A percentile compares a stretch with the other conserved stretches of the same genome.
Conservation (phyloP, 1,140 invertebrate species). For the Rhyzopertha dominica region DNA sequence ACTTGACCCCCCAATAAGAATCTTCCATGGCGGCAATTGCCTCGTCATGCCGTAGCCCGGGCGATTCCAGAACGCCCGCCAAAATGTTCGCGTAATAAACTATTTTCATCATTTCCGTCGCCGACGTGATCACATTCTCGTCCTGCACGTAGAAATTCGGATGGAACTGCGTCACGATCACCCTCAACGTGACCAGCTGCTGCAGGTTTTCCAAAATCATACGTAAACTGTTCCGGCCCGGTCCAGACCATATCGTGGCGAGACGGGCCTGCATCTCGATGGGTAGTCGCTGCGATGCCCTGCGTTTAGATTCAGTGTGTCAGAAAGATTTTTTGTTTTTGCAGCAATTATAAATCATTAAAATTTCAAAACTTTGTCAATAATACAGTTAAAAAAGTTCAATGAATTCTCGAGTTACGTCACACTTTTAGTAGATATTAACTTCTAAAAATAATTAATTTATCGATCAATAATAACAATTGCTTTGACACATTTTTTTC, state of each 20-base stretch:
- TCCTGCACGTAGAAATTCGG: slow-evolving; percentile 76
- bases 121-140: slow-evolving; percentile 70
- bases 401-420: too few relatives aligned
- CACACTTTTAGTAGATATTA: too few relatives aligned
- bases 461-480: too few relatives aligned
- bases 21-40: slow-evolving; percentile 40
- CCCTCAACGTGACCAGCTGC: slow-evolving; percentile 77
- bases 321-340: too few relatives aligned
- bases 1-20: slow-evolving; percentile 30
- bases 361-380: too few relatives aligned
- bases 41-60: slow-evolving; percentile 55
- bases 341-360: too few relatives aligned
- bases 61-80: slow-evolving; percentile 71
- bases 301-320: too few relatives aligned
- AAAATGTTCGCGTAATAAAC: slow-evolving; percentile 82
- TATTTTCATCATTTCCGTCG: slow-evolving; percentile 79
- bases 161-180: slow-evolving; percentile 71
- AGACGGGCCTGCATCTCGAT: slow-evolving; percentile 74
- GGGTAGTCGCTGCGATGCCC: slow-evolving; percentile 68
- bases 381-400: too few relatives aligned
- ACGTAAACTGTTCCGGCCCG: slow-evolving; percentile 63
- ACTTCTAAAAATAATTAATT: too few relatives aligned
- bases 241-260: slow-evolving; percentile 71
- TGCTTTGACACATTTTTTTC: too few relatives aligned
- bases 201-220: slow-evolving; percentile 75